phyloP scores from a whole-genome alignment of 1,140 invertebrate species.

The Geopemphigus sp. region DNA sequence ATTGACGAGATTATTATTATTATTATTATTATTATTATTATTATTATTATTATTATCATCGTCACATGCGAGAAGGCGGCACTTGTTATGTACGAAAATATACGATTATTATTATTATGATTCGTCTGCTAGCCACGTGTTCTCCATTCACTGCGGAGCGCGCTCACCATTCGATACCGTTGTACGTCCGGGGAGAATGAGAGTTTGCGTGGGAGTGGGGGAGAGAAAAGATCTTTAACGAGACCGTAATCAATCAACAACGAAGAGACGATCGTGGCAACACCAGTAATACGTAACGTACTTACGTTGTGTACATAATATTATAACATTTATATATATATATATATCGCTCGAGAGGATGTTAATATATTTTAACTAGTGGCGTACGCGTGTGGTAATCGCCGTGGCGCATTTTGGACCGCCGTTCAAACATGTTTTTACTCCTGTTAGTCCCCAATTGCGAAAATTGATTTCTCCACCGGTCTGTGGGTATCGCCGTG shows the following conservation, averaged over 20 bases:
- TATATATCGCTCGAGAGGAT: not conserved
- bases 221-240: conserved; percentile 34
- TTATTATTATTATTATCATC: conserved; percentile 32
- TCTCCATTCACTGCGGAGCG: not conserved
- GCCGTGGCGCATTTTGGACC: not conserved
- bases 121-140: conserved; percentile 45
- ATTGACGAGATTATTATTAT: conserved; percentile 34
- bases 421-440: not conserved
- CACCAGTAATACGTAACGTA: not conserved
- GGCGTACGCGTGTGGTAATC: not conserved
- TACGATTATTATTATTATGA: conserved; percentile 29
- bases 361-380: not conserved
- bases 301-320: too few relatives aligned
- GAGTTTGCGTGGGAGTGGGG: too few relatives aligned
- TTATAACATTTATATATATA: not conserved
- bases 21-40: not conserved
- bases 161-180: not conserved
- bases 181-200: too few relatives aligned
- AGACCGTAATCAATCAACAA: conserved; percentile 46
- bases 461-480: too few relatives aligned
- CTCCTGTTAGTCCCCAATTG: too few relatives aligned
- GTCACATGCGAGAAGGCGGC: conserved; percentile 35
- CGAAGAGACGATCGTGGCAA: not conserved
- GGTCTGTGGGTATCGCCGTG: not conserved
- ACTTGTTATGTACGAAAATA: conserved; percentile 21